These are phyloP conservation scores for Sitta europaea DNA, from an alignment of 2,113 vertebrate species.

Conservation along the genomic window DNA sequence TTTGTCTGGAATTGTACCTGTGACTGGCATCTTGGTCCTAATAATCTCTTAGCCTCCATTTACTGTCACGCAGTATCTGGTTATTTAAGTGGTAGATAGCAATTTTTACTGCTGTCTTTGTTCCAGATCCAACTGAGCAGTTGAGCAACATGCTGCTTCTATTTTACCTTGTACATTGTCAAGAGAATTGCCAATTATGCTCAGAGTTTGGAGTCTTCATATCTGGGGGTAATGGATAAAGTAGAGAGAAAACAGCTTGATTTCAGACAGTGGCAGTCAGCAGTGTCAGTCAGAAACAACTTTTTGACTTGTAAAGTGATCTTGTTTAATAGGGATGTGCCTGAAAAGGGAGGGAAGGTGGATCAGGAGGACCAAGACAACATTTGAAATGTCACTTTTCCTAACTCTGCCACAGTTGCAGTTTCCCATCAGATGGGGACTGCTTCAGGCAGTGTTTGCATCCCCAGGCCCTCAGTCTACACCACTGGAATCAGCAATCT, in stretches of 20 bases:
- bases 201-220: conserved; percentile 18
- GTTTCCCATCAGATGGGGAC: not conserved
- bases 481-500: not conserved
- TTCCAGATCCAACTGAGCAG: conserved; percentile 25
- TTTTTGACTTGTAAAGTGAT: conserved; percentile 25
- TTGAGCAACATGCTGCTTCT: conserved; percentile 17
- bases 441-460: not conserved
- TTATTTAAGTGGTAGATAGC: conserved; percentile 39
- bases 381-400: not conserved
- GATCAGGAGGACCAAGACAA: not conserved
- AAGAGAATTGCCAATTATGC: conserved; percentile 18
- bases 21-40: not conserved
- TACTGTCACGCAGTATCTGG: not conserved
- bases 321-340: not conserved
- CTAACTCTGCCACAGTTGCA: not conserved
- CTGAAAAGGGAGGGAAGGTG: not conserved
- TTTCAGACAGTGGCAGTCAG: not conserved
- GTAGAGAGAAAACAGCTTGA: conserved; percentile 11
- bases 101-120: conserved; percentile 5
- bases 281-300: conserved; percentile 7
- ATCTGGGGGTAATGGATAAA: not conserved
- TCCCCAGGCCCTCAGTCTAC: not conserved
- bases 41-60: not conserved
- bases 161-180: conserved; percentile 39
- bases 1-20: not conserved